Base-by-base conservation (phyloP, 1,140 invertebrate species). In the Hyles vespertilio region DNA sequence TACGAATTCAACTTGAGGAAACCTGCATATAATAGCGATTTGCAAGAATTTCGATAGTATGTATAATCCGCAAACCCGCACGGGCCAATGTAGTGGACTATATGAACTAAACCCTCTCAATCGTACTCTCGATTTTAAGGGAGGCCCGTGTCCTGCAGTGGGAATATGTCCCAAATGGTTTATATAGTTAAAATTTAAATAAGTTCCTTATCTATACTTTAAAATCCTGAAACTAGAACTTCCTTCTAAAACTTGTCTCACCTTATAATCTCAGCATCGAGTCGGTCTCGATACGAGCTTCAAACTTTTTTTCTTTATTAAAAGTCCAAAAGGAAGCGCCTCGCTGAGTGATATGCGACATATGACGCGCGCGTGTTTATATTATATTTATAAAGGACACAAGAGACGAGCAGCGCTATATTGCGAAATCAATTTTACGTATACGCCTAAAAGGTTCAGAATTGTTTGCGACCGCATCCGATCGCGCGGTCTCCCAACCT, bases 311-410 rank as follows among this genome's bases (percentile, higher is more conserved):
- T 84, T 83, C 78, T 72, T 83, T 79, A 75, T 74, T 79, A 80
- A 77, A 77, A 81, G 77, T 84, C 77, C 70, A 77, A 83, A 82
- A 84, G 80, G 79, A 84, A 86, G 77, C 80, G 74, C 53, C 70
- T 58, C 62, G 85, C 51, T 79, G 85, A 88, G 77, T 88, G 85
- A 88, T 85, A 85, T 73, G 85, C 75, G 85, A 86, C 85, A 88
- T 81, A 68, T 88, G 85, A 81, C 72, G 64, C 33, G 43, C 9
- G 33, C 59, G 22, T 65, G 61, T 43, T 43, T 34, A 11, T 53
- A n/a, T n/a, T n/a, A n/a, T n/a, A n/a, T n/a, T n/a, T n/a, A n/a
- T 43, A 63, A 81, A 81, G 59, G 76, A 63, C 74, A 64, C 63
- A 86, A 74, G 8, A 36, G 49, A 61, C 54, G 12, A 7, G 5